Conservation (phyloP, 2,113 vertebrate genomes). For the Caretta caretta region DNA sequence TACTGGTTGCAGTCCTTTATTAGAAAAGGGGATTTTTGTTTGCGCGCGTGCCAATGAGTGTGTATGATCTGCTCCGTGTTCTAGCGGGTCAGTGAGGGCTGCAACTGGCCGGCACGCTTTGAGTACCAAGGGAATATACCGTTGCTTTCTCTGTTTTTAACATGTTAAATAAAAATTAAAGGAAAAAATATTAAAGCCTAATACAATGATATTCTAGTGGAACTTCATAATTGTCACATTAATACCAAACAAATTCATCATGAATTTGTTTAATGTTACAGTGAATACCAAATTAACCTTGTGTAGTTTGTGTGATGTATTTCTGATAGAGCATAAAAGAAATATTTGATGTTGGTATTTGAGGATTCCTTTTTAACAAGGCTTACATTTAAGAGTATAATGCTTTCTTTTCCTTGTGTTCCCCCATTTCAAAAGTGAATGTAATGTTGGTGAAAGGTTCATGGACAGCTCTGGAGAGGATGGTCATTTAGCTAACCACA, state of each 20-base stretch:
- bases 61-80: not conserved
- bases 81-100: not conserved
- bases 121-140: not conserved
- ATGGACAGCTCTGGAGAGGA: not conserved
- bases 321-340: not conserved
- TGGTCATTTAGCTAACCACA: not conserved
- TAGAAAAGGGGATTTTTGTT: not conserved
- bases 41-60: not conserved
- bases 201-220: not conserved
- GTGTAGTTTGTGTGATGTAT: not conserved
- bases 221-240: not conserved
- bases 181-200: conserved; percentile 1
- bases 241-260: not conserved
- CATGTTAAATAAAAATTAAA: not conserved
- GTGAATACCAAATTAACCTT: not conserved
- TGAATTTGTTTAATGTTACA: not conserved
- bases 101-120: not conserved
- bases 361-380: conserved; percentile 29
- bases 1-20: not conserved
- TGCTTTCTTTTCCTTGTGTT: not conserved
- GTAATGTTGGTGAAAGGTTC: not conserved
- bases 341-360: not conserved
- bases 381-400: not conserved
- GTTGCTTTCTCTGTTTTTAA: not conserved
- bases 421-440: not conserved